These are phyloP conservation scores for Ophioninae sp. DNA, from an alignment of 2,888 invertebrate genomes.

Conservation along the genomic window DNA sequence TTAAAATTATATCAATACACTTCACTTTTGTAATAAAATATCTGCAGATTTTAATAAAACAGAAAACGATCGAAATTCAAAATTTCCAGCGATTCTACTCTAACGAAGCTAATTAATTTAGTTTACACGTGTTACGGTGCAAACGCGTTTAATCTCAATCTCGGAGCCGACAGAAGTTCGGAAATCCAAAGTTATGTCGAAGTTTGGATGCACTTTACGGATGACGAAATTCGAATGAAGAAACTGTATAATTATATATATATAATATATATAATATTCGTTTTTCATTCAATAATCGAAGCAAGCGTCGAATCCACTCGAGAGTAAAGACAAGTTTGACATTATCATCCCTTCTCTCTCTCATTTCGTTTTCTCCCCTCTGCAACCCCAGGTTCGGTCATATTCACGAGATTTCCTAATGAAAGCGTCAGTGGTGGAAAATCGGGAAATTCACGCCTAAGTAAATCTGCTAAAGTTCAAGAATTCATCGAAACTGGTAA, in stretches of 20 bases:
- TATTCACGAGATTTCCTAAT: slow-evolving; percentile 3
- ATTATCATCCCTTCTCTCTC: neutral
- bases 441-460: slow-evolving; percentile 6
- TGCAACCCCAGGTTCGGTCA: neutral
- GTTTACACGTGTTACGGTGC: neutral
- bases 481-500: neutral
- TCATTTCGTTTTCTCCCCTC: neutral
- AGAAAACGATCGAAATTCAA: neutral
- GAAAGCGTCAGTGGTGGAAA: neutral
- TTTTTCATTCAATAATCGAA: slow-evolving; percentile 9
- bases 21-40: neutral
- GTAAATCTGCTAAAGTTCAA: neutral
- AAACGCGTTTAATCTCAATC: neutral
- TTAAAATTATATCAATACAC: neutral
- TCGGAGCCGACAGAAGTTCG: neutral
- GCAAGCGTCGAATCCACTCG: slow-evolving; percentile 5
- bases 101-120: slow-evolving; percentile 1
- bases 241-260: neutral
- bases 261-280: neutral
- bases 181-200: neutral
- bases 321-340: neutral
- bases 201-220: slow-evolving; percentile 13
- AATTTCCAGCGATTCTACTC: neutral
- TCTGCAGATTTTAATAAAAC: neutral
- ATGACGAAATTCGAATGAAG: slow-evolving; percentile 4